Conservation (phyloP, 2,797 vertebrate species). For the Lepus oiostolus region DNA sequence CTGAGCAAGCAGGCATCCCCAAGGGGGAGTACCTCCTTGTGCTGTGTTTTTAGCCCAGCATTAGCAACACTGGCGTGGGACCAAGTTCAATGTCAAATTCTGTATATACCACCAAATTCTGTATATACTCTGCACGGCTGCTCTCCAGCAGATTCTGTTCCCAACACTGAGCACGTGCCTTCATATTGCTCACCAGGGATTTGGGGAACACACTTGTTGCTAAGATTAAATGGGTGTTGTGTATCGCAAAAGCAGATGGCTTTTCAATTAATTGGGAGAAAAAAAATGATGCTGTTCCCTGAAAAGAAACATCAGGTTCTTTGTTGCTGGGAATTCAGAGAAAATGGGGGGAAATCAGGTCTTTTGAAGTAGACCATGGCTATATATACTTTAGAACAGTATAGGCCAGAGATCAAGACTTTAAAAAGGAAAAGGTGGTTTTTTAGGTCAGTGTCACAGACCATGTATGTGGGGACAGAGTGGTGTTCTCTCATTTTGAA, state of each 20-base stretch:
- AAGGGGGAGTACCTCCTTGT: background rate
- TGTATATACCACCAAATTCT: background rate
- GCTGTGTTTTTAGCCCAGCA: background rate
- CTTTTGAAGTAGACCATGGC: constrained; percentile 70
- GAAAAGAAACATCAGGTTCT: constrained; percentile 72
- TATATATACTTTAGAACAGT: constrained; percentile 64
- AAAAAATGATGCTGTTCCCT: constrained; percentile 61
- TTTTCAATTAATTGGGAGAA: constrained; percentile 79
- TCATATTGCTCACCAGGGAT: constrained; percentile 49
- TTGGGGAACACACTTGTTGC: constrained; percentile 79
- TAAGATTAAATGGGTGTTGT: constrained; percentile 74
- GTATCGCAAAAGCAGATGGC: constrained; percentile 71
- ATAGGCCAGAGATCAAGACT: constrained; percentile 43
- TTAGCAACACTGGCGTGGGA: background rate
- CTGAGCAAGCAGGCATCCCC: background rate
- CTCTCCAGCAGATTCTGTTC: constrained; percentile 39
- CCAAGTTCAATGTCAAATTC: background rate
- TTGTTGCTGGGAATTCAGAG: constrained; percentile 75
- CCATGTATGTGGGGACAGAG: constrained; percentile 1
- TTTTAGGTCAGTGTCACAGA: constrained; percentile 68
- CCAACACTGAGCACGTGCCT: background rate
- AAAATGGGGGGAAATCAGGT: constrained; percentile 78
- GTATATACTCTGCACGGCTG: background rate
- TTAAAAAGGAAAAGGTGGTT: constrained; percentile 78
- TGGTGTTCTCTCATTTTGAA: constrained; percentile 84